A percentile compares a stretch with the other conserved stretches of the same genome.
phyloP scores from a whole-genome alignment of 2,888 invertebrate genomes.

The Lobophora halterata region DNA sequence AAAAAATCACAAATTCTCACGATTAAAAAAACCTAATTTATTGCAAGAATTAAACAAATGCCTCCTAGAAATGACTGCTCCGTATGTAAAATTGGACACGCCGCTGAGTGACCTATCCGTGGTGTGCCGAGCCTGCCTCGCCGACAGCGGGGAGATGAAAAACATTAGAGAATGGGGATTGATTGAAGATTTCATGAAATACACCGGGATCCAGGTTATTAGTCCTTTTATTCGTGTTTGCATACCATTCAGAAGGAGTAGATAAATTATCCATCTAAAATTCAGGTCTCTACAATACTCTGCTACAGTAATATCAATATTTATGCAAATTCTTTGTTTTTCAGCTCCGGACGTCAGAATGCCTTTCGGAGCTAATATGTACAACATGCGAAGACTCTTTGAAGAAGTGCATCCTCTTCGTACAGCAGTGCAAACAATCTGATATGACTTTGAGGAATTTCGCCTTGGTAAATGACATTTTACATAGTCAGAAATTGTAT shows the following conservation, averaged over 20 bases:
- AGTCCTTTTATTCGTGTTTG: neutral
- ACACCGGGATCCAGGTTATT: conserved; percentile 53
- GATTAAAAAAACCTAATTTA: conserved; percentile 5
- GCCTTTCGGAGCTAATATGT: conserved; percentile 55
- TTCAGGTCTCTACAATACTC: no score
- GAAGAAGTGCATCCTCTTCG: conserved; percentile 43
- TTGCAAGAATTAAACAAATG: conserved; percentile 5
- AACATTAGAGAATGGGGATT: conserved; percentile 64
- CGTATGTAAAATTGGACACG: conserved; percentile 38
- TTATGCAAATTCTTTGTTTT: conserved; percentile 8
- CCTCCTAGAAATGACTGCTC: conserved; percentile 40
- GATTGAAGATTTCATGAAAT: conserved; percentile 50
- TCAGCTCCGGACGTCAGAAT: conserved; percentile 44
- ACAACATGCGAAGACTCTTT: conserved; percentile 50
- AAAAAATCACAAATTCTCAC: no score
- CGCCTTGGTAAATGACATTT: conserved; percentile 39
- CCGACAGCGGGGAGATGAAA: conserved; percentile 61
- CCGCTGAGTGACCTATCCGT: conserved; percentile 38
- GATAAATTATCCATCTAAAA: no score
- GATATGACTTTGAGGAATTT: conserved; percentile 43
- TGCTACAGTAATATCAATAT: no score
- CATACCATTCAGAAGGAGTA: no score
- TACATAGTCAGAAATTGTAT: no score
- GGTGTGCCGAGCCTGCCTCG: conserved; percentile 64
- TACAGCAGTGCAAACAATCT: conserved; percentile 47